Evolutionary conservation across 2,888 invertebrate species (phyloP).

Genomic region (Byasa hedistus): DNA sequence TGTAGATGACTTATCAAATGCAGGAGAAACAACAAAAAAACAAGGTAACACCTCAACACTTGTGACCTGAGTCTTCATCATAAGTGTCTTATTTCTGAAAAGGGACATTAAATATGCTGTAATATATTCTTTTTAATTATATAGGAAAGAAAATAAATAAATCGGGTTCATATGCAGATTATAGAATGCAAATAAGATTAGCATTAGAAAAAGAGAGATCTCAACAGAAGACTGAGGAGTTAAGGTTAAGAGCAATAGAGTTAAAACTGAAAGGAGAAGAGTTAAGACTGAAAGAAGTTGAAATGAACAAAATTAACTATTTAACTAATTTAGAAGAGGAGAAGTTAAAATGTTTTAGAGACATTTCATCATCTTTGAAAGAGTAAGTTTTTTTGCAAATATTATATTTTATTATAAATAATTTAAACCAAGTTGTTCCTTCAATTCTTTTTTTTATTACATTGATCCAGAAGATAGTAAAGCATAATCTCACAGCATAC

Average conservation of each 20-base stretch:
- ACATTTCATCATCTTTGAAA: slow-evolving; percentile 47
- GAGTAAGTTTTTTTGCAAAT: slow-evolving; percentile 40
- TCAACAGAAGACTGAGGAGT: slow-evolving; percentile 47
- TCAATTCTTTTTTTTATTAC: slow-evolving; percentile 9
- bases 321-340: slow-evolving; percentile 51
- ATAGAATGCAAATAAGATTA: slow-evolving; percentile 43
- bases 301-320: slow-evolving; percentile 53
- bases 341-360: slow-evolving; percentile 50
- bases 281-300: slow-evolving; percentile 47
- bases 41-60: slow-evolving; percentile 24
- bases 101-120: too few relatives aligned
- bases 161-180: slow-evolving; percentile 41
- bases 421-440: neutral
- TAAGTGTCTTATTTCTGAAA: too few relatives aligned
- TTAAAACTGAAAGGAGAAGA: slow-evolving; percentile 51
- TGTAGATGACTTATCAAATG: slow-evolving; percentile 36
- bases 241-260: slow-evolving; percentile 48
- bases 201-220: slow-evolving; percentile 45
- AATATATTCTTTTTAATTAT: neutral
- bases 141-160: slow-evolving; percentile 4
- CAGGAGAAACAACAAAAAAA: slow-evolving; percentile 37
- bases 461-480: too few relatives aligned
- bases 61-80: too few relatives aligned
- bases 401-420: neutral
- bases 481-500: too few relatives aligned